These are phyloP conservation scores for Pica pica DNA, from an alignment of 2,113 vertebrate genomes.

Conservation along the genomic window DNA sequence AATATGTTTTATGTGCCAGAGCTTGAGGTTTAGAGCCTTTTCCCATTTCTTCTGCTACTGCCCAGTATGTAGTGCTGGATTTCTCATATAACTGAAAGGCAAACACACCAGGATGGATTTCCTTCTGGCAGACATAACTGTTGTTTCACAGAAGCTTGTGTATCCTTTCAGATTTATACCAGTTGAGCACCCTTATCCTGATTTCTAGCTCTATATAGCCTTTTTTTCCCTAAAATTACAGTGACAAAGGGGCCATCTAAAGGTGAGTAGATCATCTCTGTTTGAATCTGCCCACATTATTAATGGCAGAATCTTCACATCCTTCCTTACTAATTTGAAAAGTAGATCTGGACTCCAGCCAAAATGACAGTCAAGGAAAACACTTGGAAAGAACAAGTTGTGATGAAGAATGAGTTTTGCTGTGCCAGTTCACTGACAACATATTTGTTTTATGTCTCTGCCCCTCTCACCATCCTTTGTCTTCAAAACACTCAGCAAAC, in stretches of 20 bases:
- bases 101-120: background rate
- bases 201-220: background rate
- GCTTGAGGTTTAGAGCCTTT: background rate
- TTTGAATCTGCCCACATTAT: background rate
- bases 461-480: background rate
- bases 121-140: background rate
- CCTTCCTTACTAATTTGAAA: background rate
- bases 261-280: background rate
- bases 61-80: background rate
- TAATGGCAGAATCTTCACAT: background rate
- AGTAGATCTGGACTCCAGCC: background rate
- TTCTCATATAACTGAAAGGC: background rate
- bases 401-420: background rate
- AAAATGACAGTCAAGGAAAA: background rate
- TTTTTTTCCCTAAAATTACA: background rate
- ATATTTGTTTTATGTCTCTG: background rate
- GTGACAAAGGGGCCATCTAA: background rate
- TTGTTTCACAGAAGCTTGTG: background rate
- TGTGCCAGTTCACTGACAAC: background rate
- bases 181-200: background rate
- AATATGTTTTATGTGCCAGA: background rate
- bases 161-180: background rate
- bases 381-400: background rate
- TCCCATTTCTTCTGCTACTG: background rate
- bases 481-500: conserved; percentile 16